Conservation (phyloP, 2,113 vertebrate species). For the Scortum barcoo region DNA sequence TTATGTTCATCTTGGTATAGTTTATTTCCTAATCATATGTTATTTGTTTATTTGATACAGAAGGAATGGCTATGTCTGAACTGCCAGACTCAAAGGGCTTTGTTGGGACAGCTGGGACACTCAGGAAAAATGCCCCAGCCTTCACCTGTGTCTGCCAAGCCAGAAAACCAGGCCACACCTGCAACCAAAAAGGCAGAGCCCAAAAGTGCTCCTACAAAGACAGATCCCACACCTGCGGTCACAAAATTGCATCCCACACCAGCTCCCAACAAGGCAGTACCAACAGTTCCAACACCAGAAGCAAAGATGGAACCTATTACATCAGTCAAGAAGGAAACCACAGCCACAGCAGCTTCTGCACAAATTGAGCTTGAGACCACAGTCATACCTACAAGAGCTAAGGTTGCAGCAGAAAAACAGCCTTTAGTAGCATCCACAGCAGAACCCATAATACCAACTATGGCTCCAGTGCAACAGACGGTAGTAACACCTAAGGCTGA, state of each 20-base stretch:
- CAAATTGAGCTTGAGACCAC: conserved; percentile 9
- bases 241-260: conserved; percentile 50
- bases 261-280: conserved; percentile 67
- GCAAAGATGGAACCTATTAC: conserved; percentile 39
- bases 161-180: conserved; percentile 52
- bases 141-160: conserved; percentile 62
- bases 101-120: conserved; percentile 90
- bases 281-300: conserved; percentile 22
- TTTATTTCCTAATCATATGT: conserved; percentile 5
- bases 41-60: conserved; percentile 77
- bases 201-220: conserved; percentile 26
- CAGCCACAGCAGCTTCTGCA: not conserved
- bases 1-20: not conserved
- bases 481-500: conserved; percentile 24
- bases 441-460: conserved; percentile 19
- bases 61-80: conserved; percentile 97
- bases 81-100: conserved; percentile 94
- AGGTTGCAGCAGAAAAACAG: conserved; percentile 29
- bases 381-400: conserved; percentile 13
- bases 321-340: conserved; percentile 32
- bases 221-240: conserved; percentile 21
- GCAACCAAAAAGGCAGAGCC: conserved; percentile 32
- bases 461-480: conserved; percentile 14
- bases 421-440: conserved; percentile 26
- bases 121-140: conserved; percentile 82